Evolutionary conservation across 2,888 invertebrate genomes (phyloP).

Genomic region (Choreutis nemorana): DNA sequence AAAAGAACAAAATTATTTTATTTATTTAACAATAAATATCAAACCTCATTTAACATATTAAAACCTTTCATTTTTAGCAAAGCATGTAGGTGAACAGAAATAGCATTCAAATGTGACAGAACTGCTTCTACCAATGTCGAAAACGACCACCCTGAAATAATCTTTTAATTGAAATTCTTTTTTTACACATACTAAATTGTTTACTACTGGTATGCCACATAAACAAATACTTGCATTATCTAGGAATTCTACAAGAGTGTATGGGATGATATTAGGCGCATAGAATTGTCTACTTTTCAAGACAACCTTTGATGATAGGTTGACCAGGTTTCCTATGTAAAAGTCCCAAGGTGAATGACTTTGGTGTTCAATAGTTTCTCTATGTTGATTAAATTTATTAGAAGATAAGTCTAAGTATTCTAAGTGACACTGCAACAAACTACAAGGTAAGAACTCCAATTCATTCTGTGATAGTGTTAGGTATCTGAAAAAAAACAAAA

Average conservation of each 20-base stretch:
- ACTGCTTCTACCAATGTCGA: slow-evolving; percentile 33
- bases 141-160: slow-evolving; percentile 39
- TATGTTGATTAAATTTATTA: slow-evolving; percentile 52
- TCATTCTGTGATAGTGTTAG: slow-evolving; percentile 65
- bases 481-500: slow-evolving; percentile 34
- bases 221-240: slow-evolving; percentile 70
- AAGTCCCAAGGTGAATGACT: slow-evolving; percentile 33
- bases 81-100: slow-evolving; percentile 68
- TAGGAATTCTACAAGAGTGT: slow-evolving; percentile 65
- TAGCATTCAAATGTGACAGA: slow-evolving; percentile 65
- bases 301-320: slow-evolving; percentile 61
- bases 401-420: slow-evolving; percentile 65
- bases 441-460: slow-evolving; percentile 66
- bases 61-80: slow-evolving; percentile 14
- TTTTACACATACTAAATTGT: slow-evolving; percentile 25
- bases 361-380: slow-evolving; percentile 11
- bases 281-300: slow-evolving; percentile 62
- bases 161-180: slow-evolving; percentile 40
- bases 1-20: slow-evolving; percentile 5
- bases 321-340: slow-evolving; percentile 57
- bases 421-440: slow-evolving; percentile 60
- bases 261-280: slow-evolving; percentile 64
- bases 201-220: slow-evolving; percentile 63
- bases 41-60: neutral
- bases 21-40: slow-evolving; percentile 4